phyloP scores from a whole-genome alignment of 2,888 invertebrate genomes.

The Endotricha flammealis region DNA sequence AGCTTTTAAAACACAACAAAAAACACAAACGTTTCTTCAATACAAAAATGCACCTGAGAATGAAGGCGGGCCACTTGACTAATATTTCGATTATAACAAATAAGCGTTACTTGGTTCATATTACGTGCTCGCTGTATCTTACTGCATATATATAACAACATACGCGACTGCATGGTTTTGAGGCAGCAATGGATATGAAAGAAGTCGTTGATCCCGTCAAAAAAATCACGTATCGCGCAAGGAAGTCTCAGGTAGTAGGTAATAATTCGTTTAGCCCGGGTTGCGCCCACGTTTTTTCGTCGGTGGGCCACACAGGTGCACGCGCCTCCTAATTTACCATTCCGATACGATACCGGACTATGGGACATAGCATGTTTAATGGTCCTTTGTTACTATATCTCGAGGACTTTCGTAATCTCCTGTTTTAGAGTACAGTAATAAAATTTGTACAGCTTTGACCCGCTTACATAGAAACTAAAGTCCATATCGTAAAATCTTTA shows the following conservation, averaged over 20 bases:
- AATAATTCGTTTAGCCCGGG: slow-evolving; percentile 76
- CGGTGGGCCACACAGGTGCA: slow-evolving; percentile 73
- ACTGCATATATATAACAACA: slow-evolving; percentile 12
- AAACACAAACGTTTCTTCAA: slow-evolving; percentile 68
- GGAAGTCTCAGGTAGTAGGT: slow-evolving; percentile 70
- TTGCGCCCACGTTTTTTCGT: slow-evolving; percentile 69
- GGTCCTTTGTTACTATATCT: slow-evolving; percentile 45
- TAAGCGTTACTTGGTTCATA: slow-evolving; percentile 37
- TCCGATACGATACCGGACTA: slow-evolving; percentile 53
- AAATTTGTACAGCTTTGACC: no score
- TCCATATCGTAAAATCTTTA: no score
- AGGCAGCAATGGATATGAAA: slow-evolving; percentile 31
- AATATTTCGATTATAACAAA: slow-evolving; percentile 71
- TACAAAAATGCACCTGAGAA: slow-evolving; percentile 78
- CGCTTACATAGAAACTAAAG: no score
- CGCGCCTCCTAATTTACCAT: slow-evolving; percentile 68
- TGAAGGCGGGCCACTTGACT: slow-evolving; percentile 75
- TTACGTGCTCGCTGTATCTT: slow-evolving; percentile 25
- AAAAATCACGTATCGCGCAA: slow-evolving; percentile 27
- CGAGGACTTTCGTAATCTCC: slow-evolving; percentile 34
- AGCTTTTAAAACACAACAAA: slow-evolving; percentile 65
- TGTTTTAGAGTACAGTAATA: no score
- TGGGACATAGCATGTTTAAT: slow-evolving; percentile 49
- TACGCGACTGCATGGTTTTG: background rate
- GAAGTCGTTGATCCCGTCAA: slow-evolving; percentile 16